Evolutionary conservation across 1,140 invertebrate species (phyloP).

Genomic region (Anthonomus grandis): DNA sequence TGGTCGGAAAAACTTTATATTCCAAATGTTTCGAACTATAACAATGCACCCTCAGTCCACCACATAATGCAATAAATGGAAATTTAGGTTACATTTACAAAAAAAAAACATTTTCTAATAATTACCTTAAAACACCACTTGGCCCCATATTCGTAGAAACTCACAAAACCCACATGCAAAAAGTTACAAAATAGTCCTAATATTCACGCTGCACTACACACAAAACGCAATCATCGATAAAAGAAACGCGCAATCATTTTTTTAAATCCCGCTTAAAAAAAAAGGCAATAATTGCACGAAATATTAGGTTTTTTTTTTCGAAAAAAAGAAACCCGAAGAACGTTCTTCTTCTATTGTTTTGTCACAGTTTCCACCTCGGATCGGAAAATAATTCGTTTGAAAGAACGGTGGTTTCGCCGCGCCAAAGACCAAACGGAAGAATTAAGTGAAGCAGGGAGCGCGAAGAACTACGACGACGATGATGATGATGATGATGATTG

Average conservation of each 20-base stretch:
- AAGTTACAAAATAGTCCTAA: background rate
- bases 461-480: conserved; percentile 16
- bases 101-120: background rate
- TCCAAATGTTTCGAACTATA: too few species aligned
- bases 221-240: conserved; percentile 7
- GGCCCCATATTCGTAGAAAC: conserved; percentile 7
- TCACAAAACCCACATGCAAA: conserved; percentile 3
- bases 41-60: too few species aligned
- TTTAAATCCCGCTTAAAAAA: too few species aligned
- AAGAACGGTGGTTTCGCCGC: conserved; percentile 18
- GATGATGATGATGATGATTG: too few species aligned
- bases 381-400: conserved; percentile 10
- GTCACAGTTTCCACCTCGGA: too few species aligned
- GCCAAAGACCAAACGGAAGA: conserved; percentile 7
- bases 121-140: conserved; percentile 9
- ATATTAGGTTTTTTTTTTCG: background rate
- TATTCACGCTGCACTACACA: conserved; percentile 5
- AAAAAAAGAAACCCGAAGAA: background rate
- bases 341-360: background rate
- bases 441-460: conserved; percentile 17
- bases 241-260: conserved; percentile 3
- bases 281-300: too few species aligned
- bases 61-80: too few species aligned
- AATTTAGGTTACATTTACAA: background rate
- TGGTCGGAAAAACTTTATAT: too few species aligned